Evolutionary conservation across 2,888 invertebrate species (phyloP), one percentile per base, ranked within the genome.

Genomic region (Mimumesa dahlbomi): DNA sequence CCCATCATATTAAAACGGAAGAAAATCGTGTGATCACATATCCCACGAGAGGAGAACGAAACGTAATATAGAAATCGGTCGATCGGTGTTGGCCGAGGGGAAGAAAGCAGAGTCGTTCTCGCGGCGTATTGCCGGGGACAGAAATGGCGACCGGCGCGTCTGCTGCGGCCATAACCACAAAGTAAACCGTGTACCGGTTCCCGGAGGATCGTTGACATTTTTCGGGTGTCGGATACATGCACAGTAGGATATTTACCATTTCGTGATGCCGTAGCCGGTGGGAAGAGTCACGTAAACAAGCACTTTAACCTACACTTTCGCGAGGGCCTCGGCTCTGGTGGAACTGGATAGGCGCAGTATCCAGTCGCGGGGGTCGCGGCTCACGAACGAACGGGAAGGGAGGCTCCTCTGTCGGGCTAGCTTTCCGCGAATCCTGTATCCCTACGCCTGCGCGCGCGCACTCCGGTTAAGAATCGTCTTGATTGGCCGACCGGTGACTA

Each of bases 81-180:
- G 46, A 62, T 52, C 52, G 46, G n/a, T 50, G 36, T 11, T 22
- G 43, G 21, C 46, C 34, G 56, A 70, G 71, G 22, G 58, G 63
- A 72, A 72, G 71, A 73, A 71, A 72, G 76, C 71, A 64, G n/a
- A n/a, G 68, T 65, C 69, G 64, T 58, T 73, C 67, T 67, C 59
- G 54, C 77, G 65, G 75, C 68, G 73, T 73, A 75, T 81, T 72
- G 82, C 84, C 84, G 82, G n/a, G 82, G 75, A 76, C 59, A 84
- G 84, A 85, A 87, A 87, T 87, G 87, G 87, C 87, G 87, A 85
- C 87, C 82, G 85, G 87, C 86, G 88, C 87, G 86, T 87, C 85
- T 84, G 84, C 80, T 83, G 75, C 83, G 82, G 84, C 83, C 83
- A 85, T 88, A 88, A 87, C 87, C 87, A 87, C 85, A 86, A 88